Percentiles rank a stretch among this genome's conserved stretches.
These are phyloP conservation scores for Xiphophorus hellerii DNA, from an alignment of 2,113 vertebrate genomes.

Conservation along the genomic window DNA sequence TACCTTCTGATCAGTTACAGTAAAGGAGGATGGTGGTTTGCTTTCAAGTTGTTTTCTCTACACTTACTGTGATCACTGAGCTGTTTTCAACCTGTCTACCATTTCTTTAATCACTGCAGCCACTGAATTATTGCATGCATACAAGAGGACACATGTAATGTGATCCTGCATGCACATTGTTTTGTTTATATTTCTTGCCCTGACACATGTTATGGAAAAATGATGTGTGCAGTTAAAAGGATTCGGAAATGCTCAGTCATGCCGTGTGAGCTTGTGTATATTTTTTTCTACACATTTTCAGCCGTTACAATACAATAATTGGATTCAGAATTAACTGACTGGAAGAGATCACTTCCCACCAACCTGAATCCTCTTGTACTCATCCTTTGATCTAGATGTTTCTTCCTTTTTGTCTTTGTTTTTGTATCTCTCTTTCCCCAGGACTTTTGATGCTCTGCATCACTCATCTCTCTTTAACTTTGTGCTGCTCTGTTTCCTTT, in stretches of 20 bases:
- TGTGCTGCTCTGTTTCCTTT: conserved; percentile 12
- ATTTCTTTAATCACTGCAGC: conserved; percentile 3
- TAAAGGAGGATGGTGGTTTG: neutral
- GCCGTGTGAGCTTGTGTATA: conserved; percentile 12
- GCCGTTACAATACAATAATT: neutral
- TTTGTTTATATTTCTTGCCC: neutral
- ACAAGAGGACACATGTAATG: neutral
- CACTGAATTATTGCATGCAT: neutral
- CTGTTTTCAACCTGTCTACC: too few species aligned
- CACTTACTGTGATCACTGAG: too few species aligned
- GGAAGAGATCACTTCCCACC: neutral
- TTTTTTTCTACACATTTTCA: neutral
- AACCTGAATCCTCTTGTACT: too few species aligned
- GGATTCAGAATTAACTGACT: neutral
- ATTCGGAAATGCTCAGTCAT: conserved; percentile 26
- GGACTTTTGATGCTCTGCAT: conserved; percentile 11
- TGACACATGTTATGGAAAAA: neutral
- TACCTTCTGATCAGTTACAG: conserved; percentile 23
- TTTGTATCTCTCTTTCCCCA: neutral
- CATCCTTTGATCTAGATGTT: neutral
- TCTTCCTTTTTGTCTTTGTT: neutral
- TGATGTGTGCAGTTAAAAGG: conserved; percentile 14
- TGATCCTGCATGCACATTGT: conserved; percentile 12
- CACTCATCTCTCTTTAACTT: conserved; percentile 22
- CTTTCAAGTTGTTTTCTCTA: too few species aligned